These are phyloP conservation scores for Acleris holmiana DNA, from an alignment of 2,888 invertebrate species.

Conservation along the genomic window DNA sequence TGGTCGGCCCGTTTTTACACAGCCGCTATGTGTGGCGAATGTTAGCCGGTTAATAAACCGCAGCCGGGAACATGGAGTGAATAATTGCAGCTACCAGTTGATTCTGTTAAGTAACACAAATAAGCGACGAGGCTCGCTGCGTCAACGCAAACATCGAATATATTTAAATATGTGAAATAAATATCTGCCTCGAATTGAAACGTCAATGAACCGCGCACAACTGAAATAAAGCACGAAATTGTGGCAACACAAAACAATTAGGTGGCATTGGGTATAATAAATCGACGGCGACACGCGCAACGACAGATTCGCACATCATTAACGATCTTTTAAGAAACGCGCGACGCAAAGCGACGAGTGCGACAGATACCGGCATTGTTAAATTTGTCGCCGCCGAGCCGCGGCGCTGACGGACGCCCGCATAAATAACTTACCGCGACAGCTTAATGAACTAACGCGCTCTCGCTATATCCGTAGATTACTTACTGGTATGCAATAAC, in stretches of 20 bases:
- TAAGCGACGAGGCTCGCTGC: slow-evolving; percentile 34
- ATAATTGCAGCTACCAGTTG: slow-evolving; percentile 49
- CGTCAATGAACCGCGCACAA: slow-evolving; percentile 44
- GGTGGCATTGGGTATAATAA: slow-evolving; percentile 58
- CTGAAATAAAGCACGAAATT: slow-evolving; percentile 48
- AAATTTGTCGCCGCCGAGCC: slow-evolving; percentile 74
- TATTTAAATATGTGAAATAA: slow-evolving; percentile 25
- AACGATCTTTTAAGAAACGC: slow-evolving; percentile 59
- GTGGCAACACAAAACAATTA: slow-evolving; percentile 58
- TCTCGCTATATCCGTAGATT: slow-evolving; percentile 33
- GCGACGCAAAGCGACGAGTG: slow-evolving; percentile 49
- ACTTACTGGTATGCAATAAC: slow-evolving; percentile 37
- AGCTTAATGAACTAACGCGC: slow-evolving; percentile 48
- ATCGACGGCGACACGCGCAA: slow-evolving; percentile 63
- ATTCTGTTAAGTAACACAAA: slow-evolving; percentile 34
- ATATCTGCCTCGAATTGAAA: slow-evolving; percentile 27
- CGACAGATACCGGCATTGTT: slow-evolving; percentile 66
- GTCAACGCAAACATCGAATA: slow-evolving; percentile 12
- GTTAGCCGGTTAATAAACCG: slow-evolving; percentile 52
- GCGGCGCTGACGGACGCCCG: slow-evolving; percentile 66
- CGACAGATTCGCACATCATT: slow-evolving; percentile 80
- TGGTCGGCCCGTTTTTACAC: slow-evolving; percentile 67
- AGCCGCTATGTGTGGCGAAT: slow-evolving; percentile 51
- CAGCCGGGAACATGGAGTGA: slow-evolving; percentile 42
- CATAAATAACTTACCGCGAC: slow-evolving; percentile 70